phyloP scores from a whole-genome alignment of 2,888 invertebrate genomes.

The Eustalomyia histrio region DNA sequence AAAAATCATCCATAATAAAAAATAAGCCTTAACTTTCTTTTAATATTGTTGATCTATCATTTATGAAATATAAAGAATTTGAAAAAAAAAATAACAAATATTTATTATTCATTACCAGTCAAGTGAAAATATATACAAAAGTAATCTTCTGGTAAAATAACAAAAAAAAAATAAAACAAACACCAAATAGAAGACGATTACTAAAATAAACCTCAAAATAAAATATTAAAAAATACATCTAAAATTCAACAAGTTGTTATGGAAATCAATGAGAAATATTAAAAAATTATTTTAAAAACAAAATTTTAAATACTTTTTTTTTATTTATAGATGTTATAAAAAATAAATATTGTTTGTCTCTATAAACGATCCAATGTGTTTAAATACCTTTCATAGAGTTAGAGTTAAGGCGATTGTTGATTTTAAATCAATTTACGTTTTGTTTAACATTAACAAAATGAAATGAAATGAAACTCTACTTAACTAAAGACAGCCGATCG shows the following conservation, averaged over 20 bases:
- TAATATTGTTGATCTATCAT: conserved; percentile 26
- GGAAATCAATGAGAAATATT: neutral
- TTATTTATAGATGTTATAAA: conserved; percentile 2
- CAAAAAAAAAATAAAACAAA: conserved; percentile 12
- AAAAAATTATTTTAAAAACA: neutral
- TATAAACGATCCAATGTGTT: neutral
- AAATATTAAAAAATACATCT: neutral
- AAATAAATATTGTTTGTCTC: neutral
- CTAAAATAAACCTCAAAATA: conserved; percentile 31
- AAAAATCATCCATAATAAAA: conserved; percentile 1
- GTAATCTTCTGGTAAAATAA: conserved; percentile 37
- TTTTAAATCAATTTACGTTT: conserved; percentile 52
- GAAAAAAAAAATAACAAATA: conserved; percentile 46
- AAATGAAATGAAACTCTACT: neutral
- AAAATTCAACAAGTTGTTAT: neutral
- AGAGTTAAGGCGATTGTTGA: conserved; percentile 28
- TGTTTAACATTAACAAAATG: conserved; percentile 23
- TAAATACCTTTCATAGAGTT: neutral
- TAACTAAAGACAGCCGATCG: neutral
- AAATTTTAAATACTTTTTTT: neutral
- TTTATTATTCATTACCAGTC: conserved; percentile 61
- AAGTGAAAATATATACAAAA: conserved; percentile 45
- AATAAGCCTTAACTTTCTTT: conserved; percentile 34
- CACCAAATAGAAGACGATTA: neutral
- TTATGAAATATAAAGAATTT: neutral